Percentiles rank a stretch among this genome's conserved stretches.
Evolutionary conservation across 30 jellyfish, hydroid and myxozoan species (phyloP).

Genomic region (Nemopilema nomurai): DNA sequence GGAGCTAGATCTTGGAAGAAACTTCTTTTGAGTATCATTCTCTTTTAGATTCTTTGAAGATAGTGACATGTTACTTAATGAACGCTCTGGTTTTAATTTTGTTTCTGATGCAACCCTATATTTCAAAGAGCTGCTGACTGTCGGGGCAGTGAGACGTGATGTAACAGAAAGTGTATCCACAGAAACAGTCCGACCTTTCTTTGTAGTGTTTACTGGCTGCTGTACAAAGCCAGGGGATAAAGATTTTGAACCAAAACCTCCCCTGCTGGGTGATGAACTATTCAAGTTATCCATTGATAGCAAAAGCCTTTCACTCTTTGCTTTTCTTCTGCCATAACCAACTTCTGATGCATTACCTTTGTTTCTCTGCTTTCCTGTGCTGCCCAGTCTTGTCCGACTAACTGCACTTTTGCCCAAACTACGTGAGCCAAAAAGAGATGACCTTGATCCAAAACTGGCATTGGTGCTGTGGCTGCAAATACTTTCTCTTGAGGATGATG

Average conservation of each 20-base stretch:
- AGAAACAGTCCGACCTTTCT: constrained; percentile 41
- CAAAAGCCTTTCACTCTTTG: constrained; percentile 58
- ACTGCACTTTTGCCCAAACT: constrained; percentile 1
- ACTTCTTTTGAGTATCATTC: neutral
- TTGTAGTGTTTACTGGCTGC: constrained; percentile 9
- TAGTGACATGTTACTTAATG: constrained; percentile 39
- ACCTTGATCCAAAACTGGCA: constrained; percentile 61
- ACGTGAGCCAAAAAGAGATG: constrained; percentile 29
- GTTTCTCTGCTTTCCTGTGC: neutral
- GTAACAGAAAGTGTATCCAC: constrained; percentile 50
- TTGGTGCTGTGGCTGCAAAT: constrained; percentile 53
- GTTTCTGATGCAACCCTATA: constrained; percentile 52
- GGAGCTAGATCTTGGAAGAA: neutral
- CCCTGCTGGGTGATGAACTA: constrained; percentile 12
- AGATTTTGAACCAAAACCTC: constrained; percentile 23
- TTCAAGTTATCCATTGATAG: constrained; percentile 63
- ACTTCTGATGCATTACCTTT: neutral
- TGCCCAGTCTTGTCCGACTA: neutral
- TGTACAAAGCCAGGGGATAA: neutral
- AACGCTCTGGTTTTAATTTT: constrained; percentile 22
- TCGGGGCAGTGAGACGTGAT: constrained; percentile 57
- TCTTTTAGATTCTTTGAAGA: constrained; percentile 22
- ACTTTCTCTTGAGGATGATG: constrained; percentile 63
- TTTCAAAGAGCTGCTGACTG: constrained; percentile 55
- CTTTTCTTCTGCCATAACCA: constrained; percentile 36